Conservation (phyloP, 2,797 vertebrate genomes). For the Gadopsis bispinosus region DNA sequence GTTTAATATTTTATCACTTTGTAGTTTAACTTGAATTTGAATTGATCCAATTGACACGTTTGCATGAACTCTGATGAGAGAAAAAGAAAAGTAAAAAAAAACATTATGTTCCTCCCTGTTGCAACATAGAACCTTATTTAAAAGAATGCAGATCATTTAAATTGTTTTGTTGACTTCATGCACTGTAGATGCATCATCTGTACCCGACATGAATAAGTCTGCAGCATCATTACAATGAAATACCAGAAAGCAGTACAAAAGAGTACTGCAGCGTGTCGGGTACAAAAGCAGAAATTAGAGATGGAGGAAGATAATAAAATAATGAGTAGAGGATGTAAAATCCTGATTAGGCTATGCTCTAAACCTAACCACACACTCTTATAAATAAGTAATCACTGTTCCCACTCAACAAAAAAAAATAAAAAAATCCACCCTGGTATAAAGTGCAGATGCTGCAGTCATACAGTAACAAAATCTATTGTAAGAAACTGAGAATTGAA, state of each 20-base stretch:
- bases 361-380: conserved; percentile 34
- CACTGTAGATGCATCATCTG: not conserved
- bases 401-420: conserved; percentile 20
- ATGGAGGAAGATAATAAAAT: conserved; percentile 34
- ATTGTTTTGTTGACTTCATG: not conserved
- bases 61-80: not conserved
- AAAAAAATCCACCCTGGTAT: conserved; percentile 14
- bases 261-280: not conserved
- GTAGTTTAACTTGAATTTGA: not conserved
- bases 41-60: not conserved
- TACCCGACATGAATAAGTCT: not conserved
- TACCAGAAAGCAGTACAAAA: not conserved
- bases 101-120: no score
- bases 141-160: not conserved
- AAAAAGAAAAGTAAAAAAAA: not conserved
- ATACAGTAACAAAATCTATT: conserved; percentile 56
- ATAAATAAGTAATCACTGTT: conserved; percentile 70
- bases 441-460: conserved; percentile 52
- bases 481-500: conserved; percentile 45
- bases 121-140: not conserved
- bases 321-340: conserved; percentile 46
- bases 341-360: conserved; percentile 39
- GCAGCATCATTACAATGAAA: not conserved
- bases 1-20: not conserved
- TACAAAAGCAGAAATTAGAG: conserved; percentile 33